Evolutionary conservation across 2,888 invertebrate species (phyloP).

Genomic region (Nesidiocoris tenuis): DNA sequence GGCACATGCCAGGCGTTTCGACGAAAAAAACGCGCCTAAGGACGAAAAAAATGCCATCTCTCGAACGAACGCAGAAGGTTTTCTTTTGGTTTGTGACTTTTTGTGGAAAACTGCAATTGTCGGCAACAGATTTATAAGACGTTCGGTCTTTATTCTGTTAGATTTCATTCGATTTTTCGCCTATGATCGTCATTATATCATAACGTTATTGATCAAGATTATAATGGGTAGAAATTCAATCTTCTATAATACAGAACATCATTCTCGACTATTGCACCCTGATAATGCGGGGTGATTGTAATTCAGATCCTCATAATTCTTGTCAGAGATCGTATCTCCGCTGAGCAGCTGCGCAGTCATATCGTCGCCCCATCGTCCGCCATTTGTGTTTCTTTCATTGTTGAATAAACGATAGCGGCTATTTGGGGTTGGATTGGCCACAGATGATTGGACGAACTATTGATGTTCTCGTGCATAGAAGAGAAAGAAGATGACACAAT

Average conservation of each 20-base stretch:
- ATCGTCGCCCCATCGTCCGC: background rate
- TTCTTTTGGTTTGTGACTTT: background rate
- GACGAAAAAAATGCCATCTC: background rate
- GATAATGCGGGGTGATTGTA: conserved; percentile 11
- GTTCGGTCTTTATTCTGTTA: no score
- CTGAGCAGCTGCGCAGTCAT: background rate
- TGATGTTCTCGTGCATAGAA: no score
- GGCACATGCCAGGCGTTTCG: conserved; percentile 29
- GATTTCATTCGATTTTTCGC: no score
- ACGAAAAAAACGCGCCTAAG: background rate
- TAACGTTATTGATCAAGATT: no score
- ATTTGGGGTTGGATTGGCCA: background rate
- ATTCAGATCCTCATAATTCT: background rate
- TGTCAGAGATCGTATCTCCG: background rate
- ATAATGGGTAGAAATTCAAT: no score
- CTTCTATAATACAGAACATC: no score
- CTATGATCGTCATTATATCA: no score
- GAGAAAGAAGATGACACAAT: no score
- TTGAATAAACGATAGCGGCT: background rate
- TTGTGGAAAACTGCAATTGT: no score
- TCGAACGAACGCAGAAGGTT: background rate
- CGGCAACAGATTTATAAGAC: no score
- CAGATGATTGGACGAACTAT: background rate
- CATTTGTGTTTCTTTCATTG: background rate
- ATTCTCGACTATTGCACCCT: no score